A percentile compares a stretch with the other conserved stretches of the same genome.
Evolutionary conservation across 2,113 vertebrate genomes (phyloP).

Genomic region (Hyperopisus bebe): DNA sequence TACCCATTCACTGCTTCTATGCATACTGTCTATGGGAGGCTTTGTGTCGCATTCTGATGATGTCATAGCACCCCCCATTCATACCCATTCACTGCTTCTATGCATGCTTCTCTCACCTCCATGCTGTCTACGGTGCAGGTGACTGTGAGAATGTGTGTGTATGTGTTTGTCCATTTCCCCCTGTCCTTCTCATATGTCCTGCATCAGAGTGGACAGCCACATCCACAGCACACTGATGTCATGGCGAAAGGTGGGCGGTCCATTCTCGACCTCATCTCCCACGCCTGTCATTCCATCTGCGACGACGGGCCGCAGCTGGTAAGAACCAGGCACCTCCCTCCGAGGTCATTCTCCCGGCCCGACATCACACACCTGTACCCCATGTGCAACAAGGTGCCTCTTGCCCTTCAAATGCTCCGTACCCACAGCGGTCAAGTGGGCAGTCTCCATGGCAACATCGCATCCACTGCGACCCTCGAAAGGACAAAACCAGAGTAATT

Average conservation of each 20-base stretch:
- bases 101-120: not conserved
- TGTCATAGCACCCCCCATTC: not conserved
- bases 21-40: not conserved
- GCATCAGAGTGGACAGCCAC: slow-evolving; percentile 82
- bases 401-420: not conserved
- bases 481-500: not conserved
- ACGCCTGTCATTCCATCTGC: slow-evolving; percentile 79
- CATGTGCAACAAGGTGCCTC: not conserved
- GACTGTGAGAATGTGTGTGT: slow-evolving; percentile 7
- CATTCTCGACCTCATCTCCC: slow-evolving; percentile 75
- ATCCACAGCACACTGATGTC: slow-evolving; percentile 77
- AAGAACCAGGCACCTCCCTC: slow-evolving; percentile 44
- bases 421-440: not conserved
- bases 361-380: not conserved
- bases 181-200: slow-evolving; percentile 53
- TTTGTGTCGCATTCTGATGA: not conserved
- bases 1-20: not conserved
- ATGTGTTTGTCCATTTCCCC: slow-evolving; percentile 45
- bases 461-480: not conserved
- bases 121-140: not conserved
- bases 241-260: slow-evolving; percentile 85
- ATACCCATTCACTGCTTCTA: not conserved
- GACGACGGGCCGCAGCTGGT: slow-evolving; percentile 68
- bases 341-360: not conserved
- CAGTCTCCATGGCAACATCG: not conserved